Evolutionary conservation across 2,888 invertebrate genomes (phyloP).

Genomic region (Erannis defoliaria): DNA sequence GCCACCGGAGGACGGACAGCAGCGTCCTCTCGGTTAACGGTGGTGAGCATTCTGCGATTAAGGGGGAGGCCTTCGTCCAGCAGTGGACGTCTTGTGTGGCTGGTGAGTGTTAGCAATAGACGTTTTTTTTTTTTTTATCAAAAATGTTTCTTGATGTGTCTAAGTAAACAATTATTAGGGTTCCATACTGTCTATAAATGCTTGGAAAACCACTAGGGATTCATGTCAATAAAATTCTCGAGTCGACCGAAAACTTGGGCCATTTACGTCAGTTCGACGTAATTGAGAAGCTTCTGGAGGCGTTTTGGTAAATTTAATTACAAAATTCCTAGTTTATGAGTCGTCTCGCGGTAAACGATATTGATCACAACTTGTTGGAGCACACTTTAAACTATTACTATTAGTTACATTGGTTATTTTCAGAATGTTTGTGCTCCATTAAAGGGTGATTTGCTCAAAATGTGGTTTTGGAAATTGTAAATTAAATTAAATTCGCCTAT

Average conservation of each 20-base stretch:
- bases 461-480: neutral
- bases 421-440: constrained; percentile 7
- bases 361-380: constrained; percentile 23
- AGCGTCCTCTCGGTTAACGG: no score
- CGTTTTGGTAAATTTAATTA: constrained; percentile 47
- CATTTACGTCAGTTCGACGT: constrained; percentile 46
- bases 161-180: constrained; percentile 2
- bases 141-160: neutral
- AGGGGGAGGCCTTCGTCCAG: no score
- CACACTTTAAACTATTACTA: constrained; percentile 18
- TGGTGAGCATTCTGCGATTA: no score
- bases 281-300: constrained; percentile 42
- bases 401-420: constrained; percentile 13
- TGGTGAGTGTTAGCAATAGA: no score
- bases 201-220: constrained; percentile 12
- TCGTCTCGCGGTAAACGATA: constrained; percentile 35
- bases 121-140: no score
- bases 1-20: no score
- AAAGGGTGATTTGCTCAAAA: neutral
- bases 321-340: constrained; percentile 42
- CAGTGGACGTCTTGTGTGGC: no score
- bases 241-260: constrained; percentile 49
- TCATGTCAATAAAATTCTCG: constrained; percentile 50
- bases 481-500: neutral
- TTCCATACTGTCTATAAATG: constrained; percentile 16